Percentiles rank a stretch among this genome's conserved stretches.
Evolutionary conservation across 2,797 vertebrate species (phyloP).

Genomic region (Catharus ustulatus): DNA sequence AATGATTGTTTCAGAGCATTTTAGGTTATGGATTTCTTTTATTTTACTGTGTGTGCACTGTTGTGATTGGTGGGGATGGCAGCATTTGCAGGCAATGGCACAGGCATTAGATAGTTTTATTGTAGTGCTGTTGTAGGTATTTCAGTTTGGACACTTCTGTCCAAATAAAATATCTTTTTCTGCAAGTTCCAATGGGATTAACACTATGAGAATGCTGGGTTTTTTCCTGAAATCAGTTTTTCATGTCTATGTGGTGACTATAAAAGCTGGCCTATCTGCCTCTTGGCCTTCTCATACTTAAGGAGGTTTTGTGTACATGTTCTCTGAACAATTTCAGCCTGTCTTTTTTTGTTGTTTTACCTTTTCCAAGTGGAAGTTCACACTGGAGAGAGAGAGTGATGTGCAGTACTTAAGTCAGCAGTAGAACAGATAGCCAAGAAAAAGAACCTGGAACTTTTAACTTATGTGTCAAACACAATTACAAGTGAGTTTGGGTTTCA

Average conservation of each 20-base stretch:
- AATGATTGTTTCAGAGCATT: not conserved
- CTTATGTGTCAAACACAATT: slow-evolving; percentile 11
- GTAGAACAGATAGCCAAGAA: not conserved
- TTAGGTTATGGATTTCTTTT: not conserved
- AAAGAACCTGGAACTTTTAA: slow-evolving; percentile 15
- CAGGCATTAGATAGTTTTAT: not conserved
- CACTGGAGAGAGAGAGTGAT: not conserved
- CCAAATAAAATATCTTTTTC: not conserved
- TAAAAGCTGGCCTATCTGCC: not conserved
- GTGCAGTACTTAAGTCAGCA: not conserved
- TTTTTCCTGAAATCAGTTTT: not conserved
- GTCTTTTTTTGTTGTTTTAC: not conserved
- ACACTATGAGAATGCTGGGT: not conserved
- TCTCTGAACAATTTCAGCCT: not conserved
- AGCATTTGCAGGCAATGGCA: not conserved
- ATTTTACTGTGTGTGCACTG: not conserved
- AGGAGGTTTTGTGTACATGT: not conserved
- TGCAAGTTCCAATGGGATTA: not conserved
- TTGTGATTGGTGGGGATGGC: not conserved
- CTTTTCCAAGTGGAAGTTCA: not conserved
- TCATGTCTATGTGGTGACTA: not conserved
- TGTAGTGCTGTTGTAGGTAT: not conserved
- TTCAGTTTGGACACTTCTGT: not conserved
- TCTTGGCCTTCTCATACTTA: not conserved
- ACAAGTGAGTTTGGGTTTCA: not conserved